Conservation (phyloP, 2,797 vertebrate species). For the Crocidura indochinensis region DNA sequence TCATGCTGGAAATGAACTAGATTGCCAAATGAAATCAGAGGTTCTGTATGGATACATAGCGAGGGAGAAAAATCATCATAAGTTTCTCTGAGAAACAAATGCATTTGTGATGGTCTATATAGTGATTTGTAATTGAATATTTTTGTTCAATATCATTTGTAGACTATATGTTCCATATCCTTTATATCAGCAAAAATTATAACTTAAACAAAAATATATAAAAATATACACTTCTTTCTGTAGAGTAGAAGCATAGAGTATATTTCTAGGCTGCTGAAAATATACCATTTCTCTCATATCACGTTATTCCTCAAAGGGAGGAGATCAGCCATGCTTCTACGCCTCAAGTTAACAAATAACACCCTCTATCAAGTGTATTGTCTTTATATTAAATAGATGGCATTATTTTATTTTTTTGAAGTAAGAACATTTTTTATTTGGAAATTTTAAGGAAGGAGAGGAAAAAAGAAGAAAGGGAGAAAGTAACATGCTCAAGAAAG, state of each 20-base stretch:
- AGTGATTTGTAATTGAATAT: neutral
- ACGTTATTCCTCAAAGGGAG: neutral
- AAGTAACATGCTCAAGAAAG: too few relatives aligned
- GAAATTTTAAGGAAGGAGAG: too few relatives aligned
- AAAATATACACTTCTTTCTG: neutral
- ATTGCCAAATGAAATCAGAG: neutral
- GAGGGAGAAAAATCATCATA: conserved; percentile 32
- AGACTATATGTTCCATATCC: neutral
- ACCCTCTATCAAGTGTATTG: conserved; percentile 43
- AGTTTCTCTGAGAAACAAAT: conserved; percentile 11
- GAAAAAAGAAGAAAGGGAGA: too few relatives aligned
- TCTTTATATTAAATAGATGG: conserved; percentile 66
- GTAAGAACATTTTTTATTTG: too few relatives aligned
- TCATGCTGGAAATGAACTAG: neutral
- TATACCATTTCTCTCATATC: neutral
- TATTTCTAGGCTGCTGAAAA: neutral
- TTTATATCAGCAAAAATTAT: conserved; percentile 37
- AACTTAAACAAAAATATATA: neutral
- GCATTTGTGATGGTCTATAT: neutral
- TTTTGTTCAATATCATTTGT: conserved; percentile 50
- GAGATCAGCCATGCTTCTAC: neutral
- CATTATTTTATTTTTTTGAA: conserved; percentile 65
- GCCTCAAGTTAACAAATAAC: conserved; percentile 27
- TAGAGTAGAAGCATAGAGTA: neutral
- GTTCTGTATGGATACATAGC: neutral